Evolutionary conservation across 2,797 vertebrate genomes (phyloP).

Genomic region (Phalloptychus januarius): DNA sequence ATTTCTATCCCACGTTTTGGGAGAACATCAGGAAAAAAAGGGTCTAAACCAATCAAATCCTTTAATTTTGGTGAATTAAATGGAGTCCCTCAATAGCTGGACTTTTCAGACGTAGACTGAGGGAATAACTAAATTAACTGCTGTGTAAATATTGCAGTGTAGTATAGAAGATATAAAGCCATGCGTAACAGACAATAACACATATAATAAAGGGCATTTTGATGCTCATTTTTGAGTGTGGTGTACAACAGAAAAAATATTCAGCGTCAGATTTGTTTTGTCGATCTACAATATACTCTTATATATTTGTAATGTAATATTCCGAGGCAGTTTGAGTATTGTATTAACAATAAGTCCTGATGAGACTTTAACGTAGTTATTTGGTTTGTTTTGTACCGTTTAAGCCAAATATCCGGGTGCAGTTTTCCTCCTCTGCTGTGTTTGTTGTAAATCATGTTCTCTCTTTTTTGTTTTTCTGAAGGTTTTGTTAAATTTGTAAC

Average conservation of each 20-base stretch:
- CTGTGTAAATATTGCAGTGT: constrained; percentile 63
- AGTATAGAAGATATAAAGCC: constrained; percentile 70
- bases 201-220: constrained; percentile 49
- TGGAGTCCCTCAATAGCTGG: constrained; percentile 57
- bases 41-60: constrained; percentile 61
- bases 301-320: constrained; percentile 67
- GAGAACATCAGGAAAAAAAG: constrained; percentile 69
- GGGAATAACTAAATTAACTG: constrained; percentile 30
- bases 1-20: constrained; percentile 73
- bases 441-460: constrained; percentile 15
- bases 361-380: constrained; percentile 37
- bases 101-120: constrained; percentile 43
- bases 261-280: constrained; percentile 38
- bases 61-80: constrained; percentile 58
- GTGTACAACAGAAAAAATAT: constrained; percentile 41
- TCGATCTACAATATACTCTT: constrained; percentile 40
- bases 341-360: constrained; percentile 38
- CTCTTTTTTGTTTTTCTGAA: background rate
- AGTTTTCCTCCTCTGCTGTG: constrained; percentile 15
- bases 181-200: constrained; percentile 69
- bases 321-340: constrained; percentile 47
- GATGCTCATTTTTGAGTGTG: constrained; percentile 43
- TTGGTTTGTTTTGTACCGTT: constrained; percentile 38
- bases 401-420: constrained; percentile 49
- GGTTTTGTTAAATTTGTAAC: constrained; percentile 12